Percentiles rank a stretch among this genome's conserved stretches.
These are phyloP conservation scores for Callimorpha dominula DNA, from an alignment of 2,888 invertebrate species.

Conservation along the genomic window DNA sequence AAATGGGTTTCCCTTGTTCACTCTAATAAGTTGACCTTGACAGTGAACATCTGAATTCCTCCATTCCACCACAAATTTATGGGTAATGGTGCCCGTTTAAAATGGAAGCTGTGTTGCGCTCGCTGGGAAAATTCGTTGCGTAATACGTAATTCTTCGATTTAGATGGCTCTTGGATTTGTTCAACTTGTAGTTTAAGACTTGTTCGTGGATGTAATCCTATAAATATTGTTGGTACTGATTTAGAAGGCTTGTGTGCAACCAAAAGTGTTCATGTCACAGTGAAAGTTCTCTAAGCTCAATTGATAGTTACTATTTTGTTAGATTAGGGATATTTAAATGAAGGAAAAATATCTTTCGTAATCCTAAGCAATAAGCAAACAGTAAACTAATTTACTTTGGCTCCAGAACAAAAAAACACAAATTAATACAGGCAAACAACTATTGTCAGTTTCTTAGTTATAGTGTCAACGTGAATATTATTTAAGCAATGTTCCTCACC, in stretches of 20 bases:
- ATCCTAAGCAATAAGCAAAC: too few relatives aligned
- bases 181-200: slow-evolving; percentile 6
- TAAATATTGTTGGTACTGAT: slow-evolving; percentile 17
- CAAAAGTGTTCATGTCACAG: slow-evolving; percentile 4
- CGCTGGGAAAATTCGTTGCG: slow-evolving; percentile 43
- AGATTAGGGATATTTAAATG: not conserved
- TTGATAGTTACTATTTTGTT: not conserved
- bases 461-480: too few relatives aligned
- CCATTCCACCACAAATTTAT: slow-evolving; percentile 51
- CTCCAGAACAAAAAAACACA: too few relatives aligned
- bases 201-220: slow-evolving; percentile 21
- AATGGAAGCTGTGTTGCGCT: slow-evolving; percentile 50
- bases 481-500: too few relatives aligned
- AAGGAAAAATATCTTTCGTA: not conserved
- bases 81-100: slow-evolving; percentile 46
- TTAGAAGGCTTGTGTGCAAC: slow-evolving; percentile 10
- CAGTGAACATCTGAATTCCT: slow-evolving; percentile 34
- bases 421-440: too few relatives aligned
- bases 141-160: slow-evolving; percentile 30
- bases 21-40: slow-evolving; percentile 69
- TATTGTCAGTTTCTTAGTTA: too few relatives aligned
- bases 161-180: slow-evolving; percentile 13
- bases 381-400: too few relatives aligned
- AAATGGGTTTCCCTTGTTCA: slow-evolving; percentile 84
- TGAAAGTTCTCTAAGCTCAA: slow-evolving; percentile 13